Evolutionary conservation across 1,140 invertebrate species (phyloP).

Genomic region (Euura lappo): DNA sequence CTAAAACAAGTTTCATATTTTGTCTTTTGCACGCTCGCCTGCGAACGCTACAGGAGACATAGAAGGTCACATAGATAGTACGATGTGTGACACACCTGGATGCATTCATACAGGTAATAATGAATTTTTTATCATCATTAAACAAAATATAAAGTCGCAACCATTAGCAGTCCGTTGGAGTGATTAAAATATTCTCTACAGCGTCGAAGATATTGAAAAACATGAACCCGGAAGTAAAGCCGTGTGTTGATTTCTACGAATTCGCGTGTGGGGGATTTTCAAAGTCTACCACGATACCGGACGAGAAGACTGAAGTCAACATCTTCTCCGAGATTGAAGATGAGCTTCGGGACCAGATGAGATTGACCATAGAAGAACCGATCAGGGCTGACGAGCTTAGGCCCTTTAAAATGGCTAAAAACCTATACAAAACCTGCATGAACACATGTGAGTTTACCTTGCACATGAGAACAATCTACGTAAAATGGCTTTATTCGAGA

Average conservation of each 20-base stretch:
- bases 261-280: conserved; percentile 66
- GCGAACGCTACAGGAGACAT: conserved; percentile 5
- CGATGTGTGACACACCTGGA: conserved; percentile 67
- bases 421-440: conserved; percentile 84
- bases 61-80: conserved; percentile 30
- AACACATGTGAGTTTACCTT: conserved; percentile 71
- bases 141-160: too few relatives aligned
- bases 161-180: too few relatives aligned
- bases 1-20: too few relatives aligned
- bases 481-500: too few relatives aligned
- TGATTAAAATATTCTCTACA: conserved; percentile 28
- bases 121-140: conserved; percentile 32
- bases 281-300: conserved; percentile 59
- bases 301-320: conserved; percentile 70
- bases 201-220: conserved; percentile 62
- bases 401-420: conserved; percentile 78
- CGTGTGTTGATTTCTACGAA: conserved; percentile 84
- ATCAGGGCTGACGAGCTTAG: conserved; percentile 69
- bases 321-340: conserved; percentile 83
- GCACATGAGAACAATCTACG: too few relatives aligned
- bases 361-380: conserved; percentile 75
- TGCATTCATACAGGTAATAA: conserved; percentile 70
- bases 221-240: conserved; percentile 65
- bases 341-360: conserved; percentile 78
- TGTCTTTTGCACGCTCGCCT: conserved; percentile 26